Conservation (phyloP, 1,140 invertebrate genomes). For the Leptopilina boulardi region DNA sequence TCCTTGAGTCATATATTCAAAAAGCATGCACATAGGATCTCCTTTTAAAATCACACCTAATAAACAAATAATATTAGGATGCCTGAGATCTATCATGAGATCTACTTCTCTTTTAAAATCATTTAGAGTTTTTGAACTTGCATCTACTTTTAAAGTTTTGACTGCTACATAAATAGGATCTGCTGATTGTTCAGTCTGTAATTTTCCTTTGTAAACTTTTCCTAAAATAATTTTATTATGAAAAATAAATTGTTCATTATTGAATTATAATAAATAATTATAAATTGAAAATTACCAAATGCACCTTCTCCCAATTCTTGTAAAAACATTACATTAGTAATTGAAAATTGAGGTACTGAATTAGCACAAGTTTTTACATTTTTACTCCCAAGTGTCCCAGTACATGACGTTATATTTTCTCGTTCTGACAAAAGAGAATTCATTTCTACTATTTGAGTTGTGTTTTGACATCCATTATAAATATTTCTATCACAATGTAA, state of each 20-base stretch:
- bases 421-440: slow-evolving; percentile 83
- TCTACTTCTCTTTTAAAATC: slow-evolving; percentile 95
- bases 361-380: slow-evolving; percentile 77
- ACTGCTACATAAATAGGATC: slow-evolving; percentile 88
- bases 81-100: slow-evolving; percentile 93
- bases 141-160: slow-evolving; percentile 96
- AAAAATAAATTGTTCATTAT: not conserved
- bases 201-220: slow-evolving; percentile 95
- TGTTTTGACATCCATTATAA: slow-evolving; percentile 78
- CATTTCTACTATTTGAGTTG: slow-evolving; percentile 86
- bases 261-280: not conserved
- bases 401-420: slow-evolving; percentile 70
- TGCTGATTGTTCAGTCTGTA: slow-evolving; percentile 80
- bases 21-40: slow-evolving; percentile 96
- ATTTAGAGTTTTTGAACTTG: slow-evolving; percentile 91
- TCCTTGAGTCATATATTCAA: slow-evolving; percentile 96
- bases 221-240: slow-evolving; percentile 69
- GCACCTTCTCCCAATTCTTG: slow-evolving; percentile 97
- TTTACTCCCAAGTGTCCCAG: slow-evolving; percentile 72
- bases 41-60: slow-evolving; percentile 93
- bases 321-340: slow-evolving; percentile 90
- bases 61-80: slow-evolving; percentile 97
- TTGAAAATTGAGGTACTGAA: slow-evolving; percentile 83
- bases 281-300: slow-evolving; percentile 83
- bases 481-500: slow-evolving; percentile 84